phyloP scores from a whole-genome alignment of 2,797 vertebrate species.

The Hemitrygon akajei region DNA sequence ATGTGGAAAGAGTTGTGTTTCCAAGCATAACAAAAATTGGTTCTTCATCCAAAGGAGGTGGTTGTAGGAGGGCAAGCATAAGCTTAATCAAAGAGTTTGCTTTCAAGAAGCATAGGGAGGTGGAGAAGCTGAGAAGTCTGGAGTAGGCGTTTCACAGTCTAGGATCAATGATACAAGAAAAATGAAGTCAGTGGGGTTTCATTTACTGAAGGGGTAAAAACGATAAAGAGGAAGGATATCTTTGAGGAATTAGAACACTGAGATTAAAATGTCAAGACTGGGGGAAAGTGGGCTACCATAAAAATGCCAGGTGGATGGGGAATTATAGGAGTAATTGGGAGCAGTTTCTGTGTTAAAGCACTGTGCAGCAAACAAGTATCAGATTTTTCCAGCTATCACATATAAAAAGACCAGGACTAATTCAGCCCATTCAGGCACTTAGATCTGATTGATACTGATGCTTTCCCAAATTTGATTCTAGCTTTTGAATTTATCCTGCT shows the following conservation, averaged over 20 bases:
- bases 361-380: neutral
- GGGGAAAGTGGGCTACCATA: too few species aligned
- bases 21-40: neutral
- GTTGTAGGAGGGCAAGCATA: neutral
- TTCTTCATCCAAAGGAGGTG: neutral
- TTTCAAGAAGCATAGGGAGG: neutral
- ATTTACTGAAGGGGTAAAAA: neutral
- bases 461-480: neutral
- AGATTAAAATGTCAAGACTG: neutral
- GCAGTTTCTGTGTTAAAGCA: neutral
- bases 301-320: neutral
- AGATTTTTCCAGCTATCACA: neutral
- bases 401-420: neutral
- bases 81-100: neutral
- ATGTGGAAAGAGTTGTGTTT: neutral
- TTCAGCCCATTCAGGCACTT: neutral
- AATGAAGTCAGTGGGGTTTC: neutral
- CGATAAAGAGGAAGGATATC: neutral
- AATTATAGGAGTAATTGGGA: neutral
- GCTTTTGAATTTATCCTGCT: neutral
- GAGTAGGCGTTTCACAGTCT: neutral
- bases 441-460: neutral
- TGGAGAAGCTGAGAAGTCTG: neutral
- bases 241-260: neutral
- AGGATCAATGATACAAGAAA: neutral